A percentile compares a stretch with the other conserved stretches of the same genome.
Conservation (phyloP, 2,888 invertebrate species). For the Epirrhoe alternata region DNA sequence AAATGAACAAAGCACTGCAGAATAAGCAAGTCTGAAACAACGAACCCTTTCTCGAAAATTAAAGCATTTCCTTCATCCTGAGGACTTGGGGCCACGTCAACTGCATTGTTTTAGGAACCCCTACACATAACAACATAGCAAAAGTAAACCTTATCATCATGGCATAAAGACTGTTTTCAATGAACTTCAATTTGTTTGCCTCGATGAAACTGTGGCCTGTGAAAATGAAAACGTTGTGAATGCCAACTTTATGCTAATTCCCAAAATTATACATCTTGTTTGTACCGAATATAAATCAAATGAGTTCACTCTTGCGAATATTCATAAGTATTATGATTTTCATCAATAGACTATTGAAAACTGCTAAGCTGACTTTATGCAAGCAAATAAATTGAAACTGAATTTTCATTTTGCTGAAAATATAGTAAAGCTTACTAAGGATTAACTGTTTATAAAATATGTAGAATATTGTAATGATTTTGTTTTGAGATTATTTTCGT, state of each 20-base stretch:
- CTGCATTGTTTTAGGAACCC: constrained; percentile 47
- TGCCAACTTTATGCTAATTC: constrained; percentile 32
- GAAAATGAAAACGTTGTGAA: constrained; percentile 27
- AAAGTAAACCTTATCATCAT: neutral
- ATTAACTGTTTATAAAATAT: neutral
- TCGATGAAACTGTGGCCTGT: constrained; percentile 2
- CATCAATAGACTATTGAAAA: constrained; percentile 19
- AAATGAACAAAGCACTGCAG: constrained; percentile 9
- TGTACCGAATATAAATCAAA: constrained; percentile 24
- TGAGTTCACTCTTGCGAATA: constrained; percentile 28
- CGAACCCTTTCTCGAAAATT: constrained; percentile 43
- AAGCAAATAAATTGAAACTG: neutral
- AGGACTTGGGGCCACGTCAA: constrained; percentile 54
- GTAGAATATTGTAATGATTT: neutral
- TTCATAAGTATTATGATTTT: constrained; percentile 33
- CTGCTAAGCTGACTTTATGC: neutral
- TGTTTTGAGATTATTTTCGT: neutral
- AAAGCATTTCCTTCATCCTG: constrained; percentile 52
- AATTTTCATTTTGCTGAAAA: neutral
- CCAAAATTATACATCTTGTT: constrained; percentile 29
- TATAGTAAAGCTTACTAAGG: neutral
- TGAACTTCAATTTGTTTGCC: neutral
- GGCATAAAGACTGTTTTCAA: neutral
- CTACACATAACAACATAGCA: neutral
- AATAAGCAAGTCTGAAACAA: constrained; percentile 40